Evolutionary conservation across 1,140 invertebrate species (phyloP), one percentile per base, ranked within the genome.

Genomic region (Andrena cerasifolii): DNA sequence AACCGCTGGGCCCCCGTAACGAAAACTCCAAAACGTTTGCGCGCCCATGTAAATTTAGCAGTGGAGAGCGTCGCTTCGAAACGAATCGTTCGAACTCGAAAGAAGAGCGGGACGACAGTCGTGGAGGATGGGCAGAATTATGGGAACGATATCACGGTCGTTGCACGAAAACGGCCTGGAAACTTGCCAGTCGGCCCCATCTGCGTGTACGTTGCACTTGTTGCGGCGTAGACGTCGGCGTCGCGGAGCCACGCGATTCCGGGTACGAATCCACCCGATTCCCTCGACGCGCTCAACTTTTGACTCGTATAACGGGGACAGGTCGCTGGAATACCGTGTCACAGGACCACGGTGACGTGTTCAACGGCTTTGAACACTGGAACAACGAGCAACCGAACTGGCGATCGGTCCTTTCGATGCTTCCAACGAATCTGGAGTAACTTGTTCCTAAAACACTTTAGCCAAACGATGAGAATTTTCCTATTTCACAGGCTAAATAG

Each of bases 81-180:
- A 45, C 63, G 63, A 80, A 63, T 80, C 65, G 70, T 54, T 77
- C 68, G 61, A 65, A 54, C 40, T 40, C 33, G 33, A 65, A 71
- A 40, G 45, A 73, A 74, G 49, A 78, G 49, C 61, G 45, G 45
- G 5, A 51, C 45, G 79, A 74, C 47, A 67, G 61, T 71, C 65
- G 54, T 49, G 49, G 79, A 82, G 72, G 70, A 80, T 73, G 62
- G 53, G 40, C 56, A 45, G 53, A 86, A 75, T 86, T 87, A 84
- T 85, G 84, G 82, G 75, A 80, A 83, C 84, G 84, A 87, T 86
- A 87, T 87, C 85, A 86, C 80, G 86, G 86, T 86, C 84, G 82
- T 80, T 86, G 85, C 85, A 83, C 85, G 85, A 83, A 85, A 86
- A 81, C 67, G 80, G 75, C 78, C 82, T 87, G 86, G 86, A 87